phyloP scores from a whole-genome alignment of 2,888 invertebrate genomes.

The Melanostoma mellinum region DNA sequence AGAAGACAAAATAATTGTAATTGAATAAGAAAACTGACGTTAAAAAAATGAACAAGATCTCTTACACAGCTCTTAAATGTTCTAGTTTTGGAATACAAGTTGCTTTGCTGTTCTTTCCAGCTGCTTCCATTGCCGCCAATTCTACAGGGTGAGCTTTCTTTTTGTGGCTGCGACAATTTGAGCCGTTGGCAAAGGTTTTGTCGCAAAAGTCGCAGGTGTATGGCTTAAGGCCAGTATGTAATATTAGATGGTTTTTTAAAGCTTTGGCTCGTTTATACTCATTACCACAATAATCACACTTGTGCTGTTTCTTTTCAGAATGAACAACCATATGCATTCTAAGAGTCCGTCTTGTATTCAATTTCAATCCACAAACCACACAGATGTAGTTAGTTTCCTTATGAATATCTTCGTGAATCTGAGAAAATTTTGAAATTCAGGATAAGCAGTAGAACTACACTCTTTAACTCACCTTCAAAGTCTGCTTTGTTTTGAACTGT shows the following conservation, averaged over 20 bases:
- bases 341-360: conserved; percentile 79
- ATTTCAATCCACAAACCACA: conserved; percentile 78
- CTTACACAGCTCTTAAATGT: conserved; percentile 80
- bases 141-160: conserved; percentile 80
- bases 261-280: conserved; percentile 81
- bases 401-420: conserved; percentile 79
- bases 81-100: conserved; percentile 79
- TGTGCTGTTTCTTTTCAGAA: conserved; percentile 80
- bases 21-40: no score
- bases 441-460: not conserved
- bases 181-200: conserved; percentile 81
- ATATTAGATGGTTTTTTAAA: conserved; percentile 80
- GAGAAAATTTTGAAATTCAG: conserved; percentile 8
- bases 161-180: conserved; percentile 82
- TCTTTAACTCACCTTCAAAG: not conserved
- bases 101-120: conserved; percentile 76
- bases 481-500: conserved; percentile 9
- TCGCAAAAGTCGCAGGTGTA: conserved; percentile 81
- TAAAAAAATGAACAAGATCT: not conserved
- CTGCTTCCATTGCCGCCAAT: conserved; percentile 80
- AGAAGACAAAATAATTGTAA: not conserved
- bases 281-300: conserved; percentile 79
- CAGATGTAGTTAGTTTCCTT: conserved; percentile 80
- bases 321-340: conserved; percentile 80
- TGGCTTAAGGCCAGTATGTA: conserved; percentile 81